Base-by-base conservation (phyloP, 2,888 invertebrate species). In the Lacanobia oleracea region DNA sequence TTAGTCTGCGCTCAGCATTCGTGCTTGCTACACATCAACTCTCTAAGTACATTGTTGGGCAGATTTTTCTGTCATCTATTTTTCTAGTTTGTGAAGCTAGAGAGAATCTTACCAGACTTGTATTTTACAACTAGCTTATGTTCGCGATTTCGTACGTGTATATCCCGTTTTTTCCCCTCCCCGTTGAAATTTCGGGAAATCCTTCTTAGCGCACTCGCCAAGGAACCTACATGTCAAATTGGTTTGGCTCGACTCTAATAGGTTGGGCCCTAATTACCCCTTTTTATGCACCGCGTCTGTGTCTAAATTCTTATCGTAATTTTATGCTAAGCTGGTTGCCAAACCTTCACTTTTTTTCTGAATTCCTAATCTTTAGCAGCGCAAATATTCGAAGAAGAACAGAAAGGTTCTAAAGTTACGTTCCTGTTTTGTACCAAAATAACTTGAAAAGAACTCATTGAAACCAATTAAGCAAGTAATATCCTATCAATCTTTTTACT, bases 261-360 rank as follows among this genome's bases (percentile, higher is more conserved):
- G 21, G 14, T 71, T 51, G n/a, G 16, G 10, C 48, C 21, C 18
- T 75, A 71, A 61, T 56, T 61, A 56, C 54, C 43, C 33, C 18
- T 65, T 64, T 62, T 61, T 53, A 45, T 56, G 12, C n/a, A 12
- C 37, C 61, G 2, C 50, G 50, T 54, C 50, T 78, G 61, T 18
- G 14, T 18, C 61, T n/a, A 37, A 77, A 21, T 37, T n/a, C 21
- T 57, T 72, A 75, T 62, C 71, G 61, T 75, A 78, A 62, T 75
- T 72, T 78, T 62, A 75, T 72, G 79, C 51, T 51, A 72, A 79
- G 56, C 56, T 56, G 18, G 12, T 27, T 43, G 60, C 56, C 60
- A 51, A 72, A 51, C 21, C 14, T 43, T 71, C 1, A 50, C 14
- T 40, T 27, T 61, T 71, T 70, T 21, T 48, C 23, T 9, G 37